These are phyloP conservation scores for Trachelus tabidus DNA, from an alignment of 2,888 invertebrate species.

Conservation along the genomic window DNA sequence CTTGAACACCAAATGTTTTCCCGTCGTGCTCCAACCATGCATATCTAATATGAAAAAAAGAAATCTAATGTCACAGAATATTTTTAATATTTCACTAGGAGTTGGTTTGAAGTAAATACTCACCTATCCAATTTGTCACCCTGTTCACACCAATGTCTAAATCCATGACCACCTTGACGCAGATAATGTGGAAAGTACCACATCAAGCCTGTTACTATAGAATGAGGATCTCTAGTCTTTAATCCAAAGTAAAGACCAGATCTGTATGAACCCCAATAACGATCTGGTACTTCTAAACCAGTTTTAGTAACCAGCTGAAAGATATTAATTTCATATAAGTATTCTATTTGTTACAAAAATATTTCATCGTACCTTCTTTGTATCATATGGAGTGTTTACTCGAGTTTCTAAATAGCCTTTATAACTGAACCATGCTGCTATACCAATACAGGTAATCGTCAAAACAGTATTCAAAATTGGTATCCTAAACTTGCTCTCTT, in stretches of 20 bases:
- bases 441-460: constrained; percentile 69
- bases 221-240: constrained; percentile 88
- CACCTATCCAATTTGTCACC: constrained; percentile 81
- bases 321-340: neutral
- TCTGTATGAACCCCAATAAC: constrained; percentile 95
- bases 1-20: constrained; percentile 88
- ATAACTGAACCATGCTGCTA: constrained; percentile 82
- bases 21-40: constrained; percentile 97
- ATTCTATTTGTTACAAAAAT: constrained; percentile 3
- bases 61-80: neutral
- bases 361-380: constrained; percentile 73
- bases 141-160: constrained; percentile 93
- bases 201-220: constrained; percentile 94
- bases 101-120: neutral
- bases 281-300: constrained; percentile 79
- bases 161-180: constrained; percentile 77
- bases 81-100: neutral
- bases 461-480: constrained; percentile 46
- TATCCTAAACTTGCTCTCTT: constrained; percentile 31
- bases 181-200: constrained; percentile 88
- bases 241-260: constrained; percentile 91
- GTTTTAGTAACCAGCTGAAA: constrained; percentile 75
- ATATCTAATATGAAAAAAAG: constrained; percentile 64
- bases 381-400: constrained; percentile 86
- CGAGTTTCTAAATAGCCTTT: constrained; percentile 88